Conservation (phyloP, 23 tunicate genomes). For the Ascidia mentula region DNA sequence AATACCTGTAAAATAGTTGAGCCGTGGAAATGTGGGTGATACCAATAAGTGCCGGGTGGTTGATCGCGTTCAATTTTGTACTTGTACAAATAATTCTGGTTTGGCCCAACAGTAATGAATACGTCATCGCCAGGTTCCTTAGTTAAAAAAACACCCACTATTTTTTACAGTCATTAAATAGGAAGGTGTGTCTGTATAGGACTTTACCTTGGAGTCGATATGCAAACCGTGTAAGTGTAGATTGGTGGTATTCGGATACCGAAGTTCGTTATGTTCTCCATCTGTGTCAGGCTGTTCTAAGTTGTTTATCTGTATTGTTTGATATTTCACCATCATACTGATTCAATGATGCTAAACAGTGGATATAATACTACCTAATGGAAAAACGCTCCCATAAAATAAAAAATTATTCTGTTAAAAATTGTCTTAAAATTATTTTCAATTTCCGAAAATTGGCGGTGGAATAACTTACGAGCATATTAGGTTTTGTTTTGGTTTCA, state of each 20-base stretch:
- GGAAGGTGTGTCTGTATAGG: not conserved
- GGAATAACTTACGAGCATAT: too few species aligned
- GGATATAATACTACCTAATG: too few species aligned
- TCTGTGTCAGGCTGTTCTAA: not conserved
- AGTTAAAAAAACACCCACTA: too few species aligned
- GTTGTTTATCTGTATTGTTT: not conserved
- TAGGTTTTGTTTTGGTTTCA: too few species aligned
- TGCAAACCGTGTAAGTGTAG: slow-evolving; percentile 79
- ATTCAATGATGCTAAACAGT: too few species aligned
- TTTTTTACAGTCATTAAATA: too few species aligned
- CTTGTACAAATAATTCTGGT: not conserved
- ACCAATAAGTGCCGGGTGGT: slow-evolving; percentile 13
- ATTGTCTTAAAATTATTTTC: too few species aligned
- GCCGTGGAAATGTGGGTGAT: slow-evolving; percentile 6
- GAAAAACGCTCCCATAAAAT: too few species aligned
- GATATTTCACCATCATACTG: too few species aligned
- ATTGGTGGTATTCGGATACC: slow-evolving; percentile 60
- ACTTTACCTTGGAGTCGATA: slow-evolving; percentile 49
- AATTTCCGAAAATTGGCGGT: too few species aligned
- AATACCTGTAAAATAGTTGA: not conserved
- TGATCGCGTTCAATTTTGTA: slow-evolving; percentile 18
- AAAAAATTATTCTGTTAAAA: too few species aligned
- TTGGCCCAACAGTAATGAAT: not conserved
- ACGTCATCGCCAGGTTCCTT: not conserved
- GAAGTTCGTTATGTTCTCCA: slow-evolving; percentile 14